Base-by-base conservation (phyloP, 2,113 vertebrate species). In the Columbina picui region DNA sequence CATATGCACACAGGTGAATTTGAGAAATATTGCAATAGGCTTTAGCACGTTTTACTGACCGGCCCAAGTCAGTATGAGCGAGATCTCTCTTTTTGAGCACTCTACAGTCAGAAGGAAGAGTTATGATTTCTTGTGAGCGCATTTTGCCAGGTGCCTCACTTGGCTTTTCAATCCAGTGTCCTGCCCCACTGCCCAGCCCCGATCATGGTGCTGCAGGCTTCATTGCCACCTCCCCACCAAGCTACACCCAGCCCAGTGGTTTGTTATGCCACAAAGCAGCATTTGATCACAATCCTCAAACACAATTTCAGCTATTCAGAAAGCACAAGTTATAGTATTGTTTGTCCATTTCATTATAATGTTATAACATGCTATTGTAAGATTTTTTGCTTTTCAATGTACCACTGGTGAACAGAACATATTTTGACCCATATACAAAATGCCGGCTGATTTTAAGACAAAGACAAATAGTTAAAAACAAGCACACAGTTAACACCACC, bases 91-190 rank as follows among this genome's bases (percentile, higher is more conserved):
- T 73, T 50, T 8, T 5, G 12, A 36, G 39, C 25, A 17, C 45
- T 75, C 71, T 10, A 49, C 0, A 0, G 45, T 50, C 55, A 29
- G 22, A 34, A 87, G 74, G 60, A 84, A 29, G 0, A 2, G 55
- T 27, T 38, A 23, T 3, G 29, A 74, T 39, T 68, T 74, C 68
- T 88, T 57, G 34, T 0, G 1, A 53, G 20, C 3, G 22, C 45
- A 10, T 86, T 92, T 70, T 3, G 4, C 30, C 84, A 79, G 25
- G 19, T 27, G 53, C 14, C 59, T 55, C 14, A 3, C 17, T 22
- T 39, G 82, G 26, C 63, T 84, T 90, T 77, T 34, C 50, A 26
- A 7, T 4, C 39, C 6, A 0, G 0, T 13, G 43, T 45, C 45
- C 70, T 76, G 75, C 39, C 80, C 30, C 50, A 3, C 45, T 11